phyloP scores from a whole-genome alignment of 2,113 vertebrate genomes.

The Motacilla tschutschensis region DNA sequence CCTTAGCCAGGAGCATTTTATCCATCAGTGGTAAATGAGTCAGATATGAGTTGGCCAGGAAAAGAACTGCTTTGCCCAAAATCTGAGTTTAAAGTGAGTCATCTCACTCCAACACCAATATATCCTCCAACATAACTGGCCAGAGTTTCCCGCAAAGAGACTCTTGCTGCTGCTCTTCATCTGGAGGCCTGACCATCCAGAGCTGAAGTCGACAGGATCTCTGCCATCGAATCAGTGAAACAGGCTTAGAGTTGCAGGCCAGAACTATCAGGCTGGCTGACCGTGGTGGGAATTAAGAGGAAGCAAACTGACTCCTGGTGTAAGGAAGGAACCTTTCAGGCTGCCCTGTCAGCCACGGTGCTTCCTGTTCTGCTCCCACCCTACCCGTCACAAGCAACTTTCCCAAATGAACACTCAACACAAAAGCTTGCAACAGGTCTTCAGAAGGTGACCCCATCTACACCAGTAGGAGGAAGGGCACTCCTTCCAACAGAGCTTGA shows the following conservation, averaged over 20 bases:
- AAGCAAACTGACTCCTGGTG: background rate
- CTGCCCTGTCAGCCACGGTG: rapidly evolving
- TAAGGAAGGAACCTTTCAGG: background rate
- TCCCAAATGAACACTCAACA: background rate
- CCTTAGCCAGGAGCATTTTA: slow-evolving; percentile 75
- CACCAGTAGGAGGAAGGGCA: rapidly evolving
- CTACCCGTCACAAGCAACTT: background rate
- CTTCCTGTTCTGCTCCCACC: background rate
- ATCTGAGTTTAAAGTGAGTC: slow-evolving; percentile 75
- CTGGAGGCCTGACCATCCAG: slow-evolving; percentile 11
- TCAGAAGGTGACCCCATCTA: background rate
- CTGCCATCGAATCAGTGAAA: background rate
- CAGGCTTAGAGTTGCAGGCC: background rate
- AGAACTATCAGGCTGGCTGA: background rate
- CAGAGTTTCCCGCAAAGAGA: slow-evolving; percentile 64
- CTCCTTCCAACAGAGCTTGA: background rate
- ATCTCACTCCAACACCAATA: slow-evolving; percentile 78
- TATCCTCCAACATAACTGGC: slow-evolving; percentile 75
- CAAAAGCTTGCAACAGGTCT: background rate
- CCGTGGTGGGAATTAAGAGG: background rate
- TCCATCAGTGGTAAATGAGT: slow-evolving; percentile 81
- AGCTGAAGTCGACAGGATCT: background rate
- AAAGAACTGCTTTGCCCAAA: slow-evolving; percentile 78
- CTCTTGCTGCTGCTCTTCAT: slow-evolving; percentile 64
- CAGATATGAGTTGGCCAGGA: slow-evolving; percentile 80